Conservation (phyloP, 2,113 vertebrate species). For the Melanerpes formicivorus region DNA sequence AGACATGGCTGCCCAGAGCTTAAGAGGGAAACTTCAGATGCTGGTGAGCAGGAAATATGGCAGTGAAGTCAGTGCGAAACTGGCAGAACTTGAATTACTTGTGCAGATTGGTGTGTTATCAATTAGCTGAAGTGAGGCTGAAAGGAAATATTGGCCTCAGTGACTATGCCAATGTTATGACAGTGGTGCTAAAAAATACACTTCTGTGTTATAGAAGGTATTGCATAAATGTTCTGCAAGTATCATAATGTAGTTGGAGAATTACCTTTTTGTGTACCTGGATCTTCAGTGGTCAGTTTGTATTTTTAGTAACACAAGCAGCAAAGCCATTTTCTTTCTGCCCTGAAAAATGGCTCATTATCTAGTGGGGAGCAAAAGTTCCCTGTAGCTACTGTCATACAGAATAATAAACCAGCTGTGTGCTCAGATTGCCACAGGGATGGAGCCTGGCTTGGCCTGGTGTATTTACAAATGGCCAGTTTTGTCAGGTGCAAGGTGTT, state of each 20-base stretch:
- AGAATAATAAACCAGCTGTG: not conserved
- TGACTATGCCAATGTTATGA: not conserved
- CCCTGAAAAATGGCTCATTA: not conserved
- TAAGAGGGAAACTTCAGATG: not conserved
- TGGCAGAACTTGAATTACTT: not conserved
- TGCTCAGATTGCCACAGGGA: not conserved
- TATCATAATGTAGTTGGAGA: not conserved
- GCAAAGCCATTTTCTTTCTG: not conserved
- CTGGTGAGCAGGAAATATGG: not conserved
- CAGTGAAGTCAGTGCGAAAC: not conserved
- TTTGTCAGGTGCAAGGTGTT: not conserved
- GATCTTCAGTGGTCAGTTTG: not conserved
- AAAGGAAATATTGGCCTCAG: not conserved
- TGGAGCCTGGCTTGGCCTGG: not conserved
- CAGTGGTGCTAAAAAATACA: accelerated
- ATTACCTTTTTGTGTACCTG: not conserved
- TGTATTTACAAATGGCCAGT: not conserved
- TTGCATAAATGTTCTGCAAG: not conserved
- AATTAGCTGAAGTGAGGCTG: not conserved
- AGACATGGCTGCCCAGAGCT: not conserved
- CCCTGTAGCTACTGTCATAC: not conserved
- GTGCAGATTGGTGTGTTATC: not conserved
- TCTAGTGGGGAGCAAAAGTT: not conserved
- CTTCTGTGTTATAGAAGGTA: not conserved
- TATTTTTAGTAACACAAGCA: not conserved